These are phyloP conservation scores for Trematomus bernacchii DNA, from an alignment of 2,797 vertebrate species.

Conservation along the genomic window DNA sequence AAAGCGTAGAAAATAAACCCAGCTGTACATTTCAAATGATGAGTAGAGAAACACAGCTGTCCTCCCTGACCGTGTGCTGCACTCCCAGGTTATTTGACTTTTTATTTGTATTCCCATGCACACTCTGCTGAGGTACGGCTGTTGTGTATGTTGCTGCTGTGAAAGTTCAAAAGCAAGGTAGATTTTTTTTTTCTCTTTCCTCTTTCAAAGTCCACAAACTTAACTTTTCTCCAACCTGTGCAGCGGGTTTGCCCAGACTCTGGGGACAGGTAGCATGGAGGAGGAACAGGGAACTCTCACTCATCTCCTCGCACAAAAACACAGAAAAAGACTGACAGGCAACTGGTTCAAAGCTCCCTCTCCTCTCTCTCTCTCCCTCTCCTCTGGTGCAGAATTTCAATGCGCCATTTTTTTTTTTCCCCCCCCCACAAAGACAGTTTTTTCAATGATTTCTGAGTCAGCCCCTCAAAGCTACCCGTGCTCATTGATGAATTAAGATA, in stretches of 20 bases:
- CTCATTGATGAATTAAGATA: conserved; percentile 71
- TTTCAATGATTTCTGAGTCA: conserved; percentile 64
- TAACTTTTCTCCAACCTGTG: conserved; percentile 81
- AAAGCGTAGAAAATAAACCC: conserved; percentile 28
- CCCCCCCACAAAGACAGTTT: conserved; percentile 59
- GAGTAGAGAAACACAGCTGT: conserved; percentile 37
- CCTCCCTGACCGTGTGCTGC: conserved; percentile 58
- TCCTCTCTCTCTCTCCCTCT: conserved; percentile 69
- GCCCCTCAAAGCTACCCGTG: conserved; percentile 46
- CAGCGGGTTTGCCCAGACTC: conserved; percentile 78
- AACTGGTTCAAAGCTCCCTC: conserved; percentile 81
- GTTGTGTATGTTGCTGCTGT: conserved; percentile 72
- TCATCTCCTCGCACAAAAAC: conserved; percentile 74
- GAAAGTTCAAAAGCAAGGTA: conserved; percentile 76
- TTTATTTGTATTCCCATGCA: conserved; percentile 51
- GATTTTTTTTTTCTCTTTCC: conserved; percentile 55
- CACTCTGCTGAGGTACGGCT: conserved; percentile 54
- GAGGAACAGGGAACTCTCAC: conserved; percentile 74
- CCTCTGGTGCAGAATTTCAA: conserved; percentile 84
- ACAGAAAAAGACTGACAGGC: conserved; percentile 83
- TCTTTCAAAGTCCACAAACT: conserved; percentile 83
- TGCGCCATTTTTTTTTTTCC: conserved; percentile 62
- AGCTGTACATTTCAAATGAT: conserved; percentile 53
- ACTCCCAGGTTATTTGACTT: conserved; percentile 50
- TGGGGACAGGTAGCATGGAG: conserved; percentile 73